phyloP scores from a whole-genome alignment of 2,113 vertebrate genomes.

The Nerophis lumbriciformis region DNA sequence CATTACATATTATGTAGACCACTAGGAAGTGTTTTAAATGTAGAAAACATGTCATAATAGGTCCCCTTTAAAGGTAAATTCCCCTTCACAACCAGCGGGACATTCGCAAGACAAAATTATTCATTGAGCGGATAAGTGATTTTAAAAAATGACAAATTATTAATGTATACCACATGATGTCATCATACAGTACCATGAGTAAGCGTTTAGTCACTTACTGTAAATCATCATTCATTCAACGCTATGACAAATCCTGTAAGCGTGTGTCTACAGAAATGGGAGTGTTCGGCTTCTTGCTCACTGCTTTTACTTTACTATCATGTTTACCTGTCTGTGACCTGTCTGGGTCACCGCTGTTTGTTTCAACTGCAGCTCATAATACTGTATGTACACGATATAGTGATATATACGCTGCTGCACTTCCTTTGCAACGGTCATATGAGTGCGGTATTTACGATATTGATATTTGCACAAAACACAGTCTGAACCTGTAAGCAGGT shows the following conservation, averaged over 20 bases:
- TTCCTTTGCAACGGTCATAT: neutral
- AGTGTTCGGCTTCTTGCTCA: constrained; percentile 25
- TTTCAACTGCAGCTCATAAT: neutral
- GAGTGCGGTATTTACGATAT: neutral
- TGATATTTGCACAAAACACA: too few species aligned
- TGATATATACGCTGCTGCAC: neutral
- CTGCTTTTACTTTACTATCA: constrained; percentile 23
- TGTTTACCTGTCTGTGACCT: neutral
- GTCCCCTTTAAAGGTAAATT: neutral
- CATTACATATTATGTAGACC: too few species aligned
- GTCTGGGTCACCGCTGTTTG: neutral
- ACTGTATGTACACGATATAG: too few species aligned
- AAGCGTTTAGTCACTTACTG: constrained; percentile 31
- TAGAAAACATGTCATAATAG: too few species aligned
- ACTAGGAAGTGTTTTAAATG: too few species aligned
- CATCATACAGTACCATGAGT: neutral
- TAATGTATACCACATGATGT: neutral
- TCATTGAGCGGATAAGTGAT: neutral
- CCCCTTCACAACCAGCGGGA: neutral
- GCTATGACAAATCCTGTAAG: constrained; percentile 38
- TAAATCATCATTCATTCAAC: constrained; percentile 26
- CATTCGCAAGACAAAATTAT: neutral
- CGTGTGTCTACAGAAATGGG: constrained; percentile 31
- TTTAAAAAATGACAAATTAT: neutral
- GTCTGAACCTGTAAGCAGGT: neutral